Evolutionary conservation across 2,113 vertebrate genomes (phyloP).

Genomic region (Rynchops niger): DNA sequence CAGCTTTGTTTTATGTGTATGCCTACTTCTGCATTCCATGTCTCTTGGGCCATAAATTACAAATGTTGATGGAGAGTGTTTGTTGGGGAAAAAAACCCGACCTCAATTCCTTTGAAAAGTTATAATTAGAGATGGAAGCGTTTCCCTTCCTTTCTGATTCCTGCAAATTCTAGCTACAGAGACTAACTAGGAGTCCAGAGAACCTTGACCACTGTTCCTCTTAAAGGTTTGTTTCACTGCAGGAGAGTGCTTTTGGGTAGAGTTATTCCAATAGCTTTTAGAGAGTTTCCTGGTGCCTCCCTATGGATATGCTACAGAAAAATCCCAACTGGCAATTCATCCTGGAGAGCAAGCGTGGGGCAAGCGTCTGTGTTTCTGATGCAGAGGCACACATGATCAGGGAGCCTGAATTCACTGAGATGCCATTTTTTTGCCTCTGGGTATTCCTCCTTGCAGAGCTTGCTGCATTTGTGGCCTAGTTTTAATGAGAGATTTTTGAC

Average conservation of each 20-base stretch:
- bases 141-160: background rate
- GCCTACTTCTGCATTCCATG: background rate
- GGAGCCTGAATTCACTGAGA: background rate
- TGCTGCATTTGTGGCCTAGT: background rate
- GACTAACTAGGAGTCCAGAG: background rate
- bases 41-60: background rate
- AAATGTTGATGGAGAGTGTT: background rate
- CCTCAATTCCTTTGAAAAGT: background rate
- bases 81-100: background rate
- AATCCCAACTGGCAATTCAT: background rate
- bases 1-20: background rate
- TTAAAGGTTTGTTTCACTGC: background rate
- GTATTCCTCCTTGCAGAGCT: background rate
- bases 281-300: background rate
- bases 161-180: background rate
- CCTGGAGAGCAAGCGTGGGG: background rate
- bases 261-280: background rate
- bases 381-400: background rate
- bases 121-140: background rate
- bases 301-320: background rate
- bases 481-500: constrained; percentile 39
- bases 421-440: background rate
- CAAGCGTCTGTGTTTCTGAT: background rate
- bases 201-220: background rate
- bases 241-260: background rate